A percentile compares a stretch with the other conserved stretches of the same genome.
phyloP scores from a whole-genome alignment of 2,113 vertebrate species.

The Tricholaema leucomelas region DNA sequence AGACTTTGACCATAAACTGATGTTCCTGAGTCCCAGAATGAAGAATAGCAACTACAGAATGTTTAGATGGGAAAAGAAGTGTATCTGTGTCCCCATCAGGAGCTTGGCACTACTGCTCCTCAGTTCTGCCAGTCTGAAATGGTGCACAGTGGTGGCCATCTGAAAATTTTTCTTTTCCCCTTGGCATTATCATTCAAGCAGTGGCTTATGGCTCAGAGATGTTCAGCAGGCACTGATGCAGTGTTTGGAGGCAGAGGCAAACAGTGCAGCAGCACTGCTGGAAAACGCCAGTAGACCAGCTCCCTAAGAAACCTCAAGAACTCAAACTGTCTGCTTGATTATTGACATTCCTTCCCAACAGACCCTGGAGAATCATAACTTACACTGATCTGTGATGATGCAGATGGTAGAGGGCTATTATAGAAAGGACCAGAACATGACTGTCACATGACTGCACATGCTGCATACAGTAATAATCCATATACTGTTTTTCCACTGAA shows the following conservation, averaged over 20 bases:
- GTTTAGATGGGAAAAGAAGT: background rate
- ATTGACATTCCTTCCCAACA: background rate
- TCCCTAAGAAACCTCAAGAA: background rate
- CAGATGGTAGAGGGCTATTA: background rate
- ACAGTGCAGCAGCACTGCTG: background rate
- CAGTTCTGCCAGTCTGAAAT: background rate
- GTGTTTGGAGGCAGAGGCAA: background rate
- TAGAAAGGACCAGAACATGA: background rate
- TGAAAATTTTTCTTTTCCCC: background rate
- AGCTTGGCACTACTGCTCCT: background rate
- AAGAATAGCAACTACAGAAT: background rate
- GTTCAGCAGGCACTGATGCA: background rate
- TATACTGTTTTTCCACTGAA: background rate
- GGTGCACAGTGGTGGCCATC: background rate
- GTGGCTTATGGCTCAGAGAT: background rate
- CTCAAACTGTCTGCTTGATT: background rate
- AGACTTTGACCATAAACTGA: background rate
- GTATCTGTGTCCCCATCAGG: background rate
- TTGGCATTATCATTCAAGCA: background rate
- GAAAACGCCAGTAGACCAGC: background rate
- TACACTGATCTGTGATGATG: fast-evolving
- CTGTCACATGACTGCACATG: background rate
- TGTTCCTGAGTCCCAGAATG: background rate
- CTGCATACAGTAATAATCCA: background rate
- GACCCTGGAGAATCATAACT: background rate